Evolutionary conservation across 2,113 vertebrate genomes (phyloP).

Genomic region (Climacteris rufus): DNA sequence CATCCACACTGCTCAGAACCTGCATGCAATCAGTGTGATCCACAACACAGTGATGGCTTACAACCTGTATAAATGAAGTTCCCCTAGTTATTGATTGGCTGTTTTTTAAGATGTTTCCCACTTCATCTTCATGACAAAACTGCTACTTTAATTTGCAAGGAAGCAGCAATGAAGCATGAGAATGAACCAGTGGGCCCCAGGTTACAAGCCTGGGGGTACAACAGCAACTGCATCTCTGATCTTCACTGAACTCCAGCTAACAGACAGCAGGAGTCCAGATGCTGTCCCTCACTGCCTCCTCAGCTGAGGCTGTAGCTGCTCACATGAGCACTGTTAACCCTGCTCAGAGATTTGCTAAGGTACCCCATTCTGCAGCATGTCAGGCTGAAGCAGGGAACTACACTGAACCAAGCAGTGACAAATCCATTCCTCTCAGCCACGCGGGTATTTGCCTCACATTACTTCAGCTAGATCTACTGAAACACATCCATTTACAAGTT

Average conservation of each 20-base stretch:
- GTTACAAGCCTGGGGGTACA: accelerated
- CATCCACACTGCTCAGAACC: not conserved
- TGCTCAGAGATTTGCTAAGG: not conserved
- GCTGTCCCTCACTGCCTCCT: not conserved
- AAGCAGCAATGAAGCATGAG: not conserved
- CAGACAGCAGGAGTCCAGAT: not conserved
- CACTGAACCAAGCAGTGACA: not conserved
- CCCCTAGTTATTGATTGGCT: not conserved
- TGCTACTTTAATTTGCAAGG: not conserved
- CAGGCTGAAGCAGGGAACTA: not conserved
- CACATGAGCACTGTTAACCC: not conserved
- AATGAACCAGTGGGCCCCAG: not conserved
- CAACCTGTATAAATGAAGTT: not conserved
- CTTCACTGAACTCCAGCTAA: not conserved
- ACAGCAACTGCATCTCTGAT: not conserved
- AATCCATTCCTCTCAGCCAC: not conserved
- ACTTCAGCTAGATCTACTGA: not conserved
- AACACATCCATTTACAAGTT: not conserved
- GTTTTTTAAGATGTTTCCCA: not conserved
- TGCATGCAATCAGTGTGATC: not conserved
- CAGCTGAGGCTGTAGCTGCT: not conserved
- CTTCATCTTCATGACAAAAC: not conserved
- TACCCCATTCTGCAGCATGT: not conserved
- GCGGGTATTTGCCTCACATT: not conserved
- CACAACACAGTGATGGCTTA: not conserved